phyloP scores from a whole-genome alignment of 2,797 vertebrate species.

The Leptoclinus maculatus region DNA sequence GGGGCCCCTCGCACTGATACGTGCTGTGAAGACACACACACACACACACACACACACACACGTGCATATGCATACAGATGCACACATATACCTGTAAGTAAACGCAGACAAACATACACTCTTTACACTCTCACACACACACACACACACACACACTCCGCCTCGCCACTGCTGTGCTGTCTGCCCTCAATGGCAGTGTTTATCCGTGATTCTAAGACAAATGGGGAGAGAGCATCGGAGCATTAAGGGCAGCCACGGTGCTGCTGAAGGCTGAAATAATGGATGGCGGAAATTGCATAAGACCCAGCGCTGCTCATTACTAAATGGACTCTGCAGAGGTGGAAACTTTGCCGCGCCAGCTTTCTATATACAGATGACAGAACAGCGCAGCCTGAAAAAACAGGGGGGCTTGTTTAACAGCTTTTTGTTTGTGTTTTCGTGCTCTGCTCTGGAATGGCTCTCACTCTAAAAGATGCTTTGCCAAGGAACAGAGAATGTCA shows the following conservation, averaged over 20 bases:
- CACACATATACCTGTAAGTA: constrained; percentile 25
- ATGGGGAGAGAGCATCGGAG: constrained; percentile 73
- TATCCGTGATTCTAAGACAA: constrained; percentile 80
- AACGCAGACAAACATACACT: constrained; percentile 10
- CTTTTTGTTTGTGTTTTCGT: constrained; percentile 50
- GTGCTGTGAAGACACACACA: constrained; percentile 37
- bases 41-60: constrained; percentile 15
- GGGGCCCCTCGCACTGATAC: constrained; percentile 31
- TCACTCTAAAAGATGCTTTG: constrained; percentile 38
- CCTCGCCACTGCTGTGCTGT: constrained; percentile 37
- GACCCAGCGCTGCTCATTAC: constrained; percentile 78
- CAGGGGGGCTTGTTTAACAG: constrained; percentile 52
- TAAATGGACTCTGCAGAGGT: constrained; percentile 76
- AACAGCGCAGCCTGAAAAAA: constrained; percentile 45
- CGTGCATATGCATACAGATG: constrained; percentile 46
- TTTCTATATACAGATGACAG: constrained; percentile 43
- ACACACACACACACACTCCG: not conserved
- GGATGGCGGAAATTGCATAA: constrained; percentile 75
- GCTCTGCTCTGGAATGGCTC: constrained; percentile 22
- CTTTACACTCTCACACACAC: constrained; percentile 5
- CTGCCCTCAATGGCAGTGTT: constrained; percentile 78
- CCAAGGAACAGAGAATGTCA: constrained; percentile 47
- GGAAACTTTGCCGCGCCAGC: constrained; percentile 52
- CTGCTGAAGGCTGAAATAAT: constrained; percentile 75
- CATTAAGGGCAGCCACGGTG: constrained; percentile 73